phyloP scores from a whole-genome alignment of 30 jellyfish, hydroid and myxozoan species.

The Sanderia malayensis region DNA sequence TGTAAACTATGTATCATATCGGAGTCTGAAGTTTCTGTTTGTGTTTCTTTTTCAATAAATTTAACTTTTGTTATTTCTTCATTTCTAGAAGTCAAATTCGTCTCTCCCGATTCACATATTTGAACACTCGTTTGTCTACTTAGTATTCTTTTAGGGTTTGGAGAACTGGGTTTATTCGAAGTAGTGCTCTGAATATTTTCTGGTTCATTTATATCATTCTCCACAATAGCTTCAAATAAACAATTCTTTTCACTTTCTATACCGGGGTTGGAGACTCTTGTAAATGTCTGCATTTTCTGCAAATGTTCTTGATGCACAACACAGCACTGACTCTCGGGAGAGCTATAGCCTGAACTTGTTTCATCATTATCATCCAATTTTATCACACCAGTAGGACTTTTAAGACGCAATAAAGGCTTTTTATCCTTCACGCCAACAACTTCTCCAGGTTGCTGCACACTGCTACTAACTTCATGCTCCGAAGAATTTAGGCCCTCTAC shows the following conservation, averaged over 20 bases:
- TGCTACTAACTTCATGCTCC: too few relatives aligned
- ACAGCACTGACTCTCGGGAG: constrained; percentile 61
- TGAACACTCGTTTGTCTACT: background rate
- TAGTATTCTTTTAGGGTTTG: too few relatives aligned
- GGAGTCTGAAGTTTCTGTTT: background rate
- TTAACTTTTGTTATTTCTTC: background rate
- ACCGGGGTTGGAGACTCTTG: background rate
- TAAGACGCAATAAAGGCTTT: background rate
- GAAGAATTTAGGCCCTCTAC: constrained; percentile 55
- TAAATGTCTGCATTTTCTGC: constrained; percentile 1
- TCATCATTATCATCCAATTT: constrained; percentile 52
- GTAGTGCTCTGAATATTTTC: background rate
- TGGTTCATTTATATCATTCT: too few relatives aligned
- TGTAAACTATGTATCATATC: background rate
- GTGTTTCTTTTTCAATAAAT: background rate
- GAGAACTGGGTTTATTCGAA: background rate
- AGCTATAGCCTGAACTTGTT: constrained; percentile 72
- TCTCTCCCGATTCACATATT: background rate
- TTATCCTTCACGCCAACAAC: background rate
- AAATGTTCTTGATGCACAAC: constrained; percentile 7
- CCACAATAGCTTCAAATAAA: too few relatives aligned
- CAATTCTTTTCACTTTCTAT: background rate
- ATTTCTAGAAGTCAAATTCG: background rate
- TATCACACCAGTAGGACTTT: background rate
- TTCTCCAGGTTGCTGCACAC: background rate